These are phyloP conservation scores for Enteromius fasciolatus DNA, from an alignment of 2,797 vertebrate species.

Conservation along the genomic window DNA sequence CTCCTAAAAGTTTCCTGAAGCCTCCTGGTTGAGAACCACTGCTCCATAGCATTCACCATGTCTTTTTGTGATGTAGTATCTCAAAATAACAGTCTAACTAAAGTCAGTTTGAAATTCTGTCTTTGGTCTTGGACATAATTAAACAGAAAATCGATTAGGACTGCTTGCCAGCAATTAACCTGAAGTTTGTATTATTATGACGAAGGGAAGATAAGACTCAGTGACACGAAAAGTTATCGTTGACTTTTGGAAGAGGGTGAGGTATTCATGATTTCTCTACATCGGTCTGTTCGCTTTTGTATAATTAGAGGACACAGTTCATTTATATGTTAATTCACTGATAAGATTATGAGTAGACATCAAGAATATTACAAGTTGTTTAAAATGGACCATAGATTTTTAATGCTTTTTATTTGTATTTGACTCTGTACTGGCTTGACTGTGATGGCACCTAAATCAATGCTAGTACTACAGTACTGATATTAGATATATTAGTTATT, in stretches of 20 bases:
- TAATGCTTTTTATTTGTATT: neutral
- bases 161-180: conserved; percentile 63
- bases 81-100: conserved; percentile 55
- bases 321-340: conserved; percentile 59
- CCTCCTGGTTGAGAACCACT: conserved; percentile 9
- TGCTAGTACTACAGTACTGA: neutral
- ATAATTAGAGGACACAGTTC: conserved; percentile 51
- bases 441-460: neutral
- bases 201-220: conserved; percentile 45
- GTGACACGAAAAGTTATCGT: conserved; percentile 36
- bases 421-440: neutral
- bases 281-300: conserved; percentile 37
- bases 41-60: conserved; percentile 50
- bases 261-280: conserved; percentile 34
- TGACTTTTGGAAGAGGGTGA: conserved; percentile 44
- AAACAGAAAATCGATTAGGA: conserved; percentile 66
- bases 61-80: conserved; percentile 64
- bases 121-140: conserved; percentile 62
- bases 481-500: neutral
- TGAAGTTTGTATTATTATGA: conserved; percentile 56
- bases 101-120: conserved; percentile 60
- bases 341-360: conserved; percentile 33
- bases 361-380: conserved; percentile 22
- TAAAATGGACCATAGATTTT: conserved; percentile 15
- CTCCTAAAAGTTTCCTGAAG: neutral